These are phyloP conservation scores for Sminthurinus aureus DNA, from an alignment of 2,888 invertebrate species.

Conservation along the genomic window DNA sequence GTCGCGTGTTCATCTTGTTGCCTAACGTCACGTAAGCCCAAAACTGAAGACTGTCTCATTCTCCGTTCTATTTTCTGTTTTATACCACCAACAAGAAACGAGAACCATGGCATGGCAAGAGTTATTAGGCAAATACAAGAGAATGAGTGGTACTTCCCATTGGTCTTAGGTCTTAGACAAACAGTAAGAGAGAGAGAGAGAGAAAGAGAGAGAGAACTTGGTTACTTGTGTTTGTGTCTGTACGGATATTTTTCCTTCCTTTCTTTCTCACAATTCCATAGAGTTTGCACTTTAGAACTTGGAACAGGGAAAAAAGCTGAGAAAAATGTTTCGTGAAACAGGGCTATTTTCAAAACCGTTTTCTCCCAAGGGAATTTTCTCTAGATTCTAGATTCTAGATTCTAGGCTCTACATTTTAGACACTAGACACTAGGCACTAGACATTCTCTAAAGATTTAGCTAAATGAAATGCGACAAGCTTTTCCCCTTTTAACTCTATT, in stretches of 20 bases:
- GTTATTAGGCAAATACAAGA: slow-evolving; percentile 36
- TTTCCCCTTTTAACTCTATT: slow-evolving; percentile 13
- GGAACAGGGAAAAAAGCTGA: slow-evolving; percentile 7
- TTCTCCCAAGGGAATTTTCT: slow-evolving; percentile 42
- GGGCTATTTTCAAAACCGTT: slow-evolving; percentile 29
- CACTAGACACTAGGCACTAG: no score
- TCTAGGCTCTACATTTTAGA: no score
- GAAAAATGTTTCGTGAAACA: slow-evolving; percentile 30
- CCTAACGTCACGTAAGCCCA: slow-evolving; percentile 2
- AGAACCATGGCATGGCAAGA: slow-evolving; percentile 29
- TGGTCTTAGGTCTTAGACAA: slow-evolving; percentile 6
- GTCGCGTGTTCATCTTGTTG: slow-evolving; percentile 7
- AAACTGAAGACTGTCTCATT: background rate
- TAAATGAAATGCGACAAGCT: slow-evolving; percentile 49
- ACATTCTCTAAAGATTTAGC: slow-evolving; percentile 39
- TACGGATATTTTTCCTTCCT: background rate
- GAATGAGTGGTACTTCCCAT: slow-evolving; percentile 40
- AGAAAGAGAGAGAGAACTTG: background rate
- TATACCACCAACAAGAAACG: background rate
- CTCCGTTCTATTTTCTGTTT: background rate
- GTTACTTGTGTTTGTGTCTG: no score
- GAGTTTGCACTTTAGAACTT: background rate
- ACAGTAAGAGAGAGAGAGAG: background rate
- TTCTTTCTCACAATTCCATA: background rate
- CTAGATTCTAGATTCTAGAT: background rate